These are phyloP conservation scores for Acromyrmex echinatior DNA, from an alignment of 1,140 invertebrate species.

Conservation along the genomic window DNA sequence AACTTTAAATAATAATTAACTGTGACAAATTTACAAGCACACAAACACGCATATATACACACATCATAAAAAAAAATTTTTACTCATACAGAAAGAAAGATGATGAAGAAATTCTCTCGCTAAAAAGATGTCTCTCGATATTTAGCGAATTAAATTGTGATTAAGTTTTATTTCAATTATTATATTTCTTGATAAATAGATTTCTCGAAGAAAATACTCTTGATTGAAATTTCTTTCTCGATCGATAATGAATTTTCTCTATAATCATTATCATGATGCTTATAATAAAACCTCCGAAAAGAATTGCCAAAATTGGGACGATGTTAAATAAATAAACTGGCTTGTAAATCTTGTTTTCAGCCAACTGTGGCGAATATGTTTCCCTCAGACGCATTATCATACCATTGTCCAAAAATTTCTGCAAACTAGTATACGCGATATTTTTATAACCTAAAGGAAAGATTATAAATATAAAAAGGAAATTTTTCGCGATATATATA, in stretches of 20 bases:
- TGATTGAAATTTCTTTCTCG: neutral
- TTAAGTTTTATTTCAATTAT: neutral
- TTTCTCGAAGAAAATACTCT: neutral
- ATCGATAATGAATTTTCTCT: conserved; percentile 50
- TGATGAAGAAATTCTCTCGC: neutral
- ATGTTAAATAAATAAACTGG: conserved; percentile 45
- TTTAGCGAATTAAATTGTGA: neutral
- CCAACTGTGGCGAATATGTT: no score
- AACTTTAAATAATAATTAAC: no score
- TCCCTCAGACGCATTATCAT: conserved; percentile 37
- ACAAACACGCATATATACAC: no score
- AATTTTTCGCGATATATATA: neutral
- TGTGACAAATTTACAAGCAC: no score
- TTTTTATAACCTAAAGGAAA: neutral
- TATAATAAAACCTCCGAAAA: neutral
- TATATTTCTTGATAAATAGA: neutral
- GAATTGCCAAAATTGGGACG: conserved; percentile 48
- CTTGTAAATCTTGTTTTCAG: neutral
- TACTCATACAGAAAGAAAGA: no score
- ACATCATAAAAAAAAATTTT: no score
- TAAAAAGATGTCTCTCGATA: neutral
- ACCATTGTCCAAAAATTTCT: conserved; percentile 65
- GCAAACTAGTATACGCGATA: conserved; percentile 60
- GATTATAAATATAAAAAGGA: neutral
- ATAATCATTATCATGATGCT: conserved; percentile 8